Conservation (phyloP, 2,113 vertebrate species). For the Scolopax mira region DNA sequence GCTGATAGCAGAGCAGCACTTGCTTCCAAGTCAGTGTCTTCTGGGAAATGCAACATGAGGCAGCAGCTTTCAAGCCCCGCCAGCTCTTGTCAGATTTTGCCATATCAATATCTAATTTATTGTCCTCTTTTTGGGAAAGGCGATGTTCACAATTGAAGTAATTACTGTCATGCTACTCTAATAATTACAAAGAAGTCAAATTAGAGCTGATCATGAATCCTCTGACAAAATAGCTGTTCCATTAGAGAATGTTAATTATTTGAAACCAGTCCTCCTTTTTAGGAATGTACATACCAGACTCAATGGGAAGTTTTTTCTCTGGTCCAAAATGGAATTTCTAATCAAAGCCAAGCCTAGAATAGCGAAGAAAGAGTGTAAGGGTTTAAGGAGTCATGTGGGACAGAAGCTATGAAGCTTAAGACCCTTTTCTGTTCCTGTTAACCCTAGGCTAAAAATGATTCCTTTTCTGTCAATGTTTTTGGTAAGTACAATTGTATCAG, state of each 20-base stretch:
- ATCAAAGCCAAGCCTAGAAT: slow-evolving; percentile 8
- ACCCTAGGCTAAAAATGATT: neutral
- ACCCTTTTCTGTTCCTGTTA: neutral
- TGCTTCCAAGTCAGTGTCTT: neutral
- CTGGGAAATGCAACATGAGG: slow-evolving; percentile 10
- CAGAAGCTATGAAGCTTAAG: neutral
- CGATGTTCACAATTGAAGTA: neutral
- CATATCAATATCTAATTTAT: neutral
- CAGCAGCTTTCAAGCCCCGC: slow-evolving; percentile 7
- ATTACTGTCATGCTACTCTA: neutral
- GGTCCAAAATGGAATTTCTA: slow-evolving; percentile 14
- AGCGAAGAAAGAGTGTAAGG: neutral
- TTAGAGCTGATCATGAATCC: neutral
- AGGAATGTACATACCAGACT: slow-evolving; percentile 33
- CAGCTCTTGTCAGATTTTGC: neutral
- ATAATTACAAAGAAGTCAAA: neutral
- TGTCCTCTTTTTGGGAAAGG: neutral
- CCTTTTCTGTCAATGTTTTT: neutral
- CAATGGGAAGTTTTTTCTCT: neutral
- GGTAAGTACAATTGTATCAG: neutral
- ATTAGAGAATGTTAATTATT: slow-evolving; percentile 13
- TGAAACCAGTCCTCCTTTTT: slow-evolving; percentile 20
- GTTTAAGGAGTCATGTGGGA: neutral
- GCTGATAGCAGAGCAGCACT: neutral
- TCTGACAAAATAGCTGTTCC: neutral